Percentiles rank a stretch among this genome's conserved stretches.
Conservation (phyloP, 2,888 invertebrate species). For the Galerucella calmariensis region DNA sequence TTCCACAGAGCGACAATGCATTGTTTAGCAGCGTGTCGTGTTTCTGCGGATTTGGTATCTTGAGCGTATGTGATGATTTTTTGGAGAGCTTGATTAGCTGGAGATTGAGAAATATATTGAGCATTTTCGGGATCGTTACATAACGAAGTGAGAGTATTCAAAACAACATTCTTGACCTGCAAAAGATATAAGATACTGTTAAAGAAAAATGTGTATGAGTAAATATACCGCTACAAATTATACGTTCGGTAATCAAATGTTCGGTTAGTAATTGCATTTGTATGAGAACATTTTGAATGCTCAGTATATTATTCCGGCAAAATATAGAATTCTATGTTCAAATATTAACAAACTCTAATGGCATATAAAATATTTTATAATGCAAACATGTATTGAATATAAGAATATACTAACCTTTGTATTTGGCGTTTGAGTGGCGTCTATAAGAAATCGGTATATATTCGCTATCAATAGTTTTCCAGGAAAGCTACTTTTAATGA, state of each 20-base stretch:
- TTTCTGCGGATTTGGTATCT: conserved; percentile 77
- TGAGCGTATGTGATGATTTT: conserved; percentile 79
- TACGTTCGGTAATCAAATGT: too few species aligned
- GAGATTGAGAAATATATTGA: conserved; percentile 62
- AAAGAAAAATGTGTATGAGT: not conserved
- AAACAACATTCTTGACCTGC: conserved; percentile 74
- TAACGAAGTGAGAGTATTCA: conserved; percentile 75
- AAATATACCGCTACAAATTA: too few species aligned
- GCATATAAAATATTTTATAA: too few species aligned
- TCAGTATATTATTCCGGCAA: too few species aligned
- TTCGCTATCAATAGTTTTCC: conserved; percentile 74
- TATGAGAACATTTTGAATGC: too few species aligned
- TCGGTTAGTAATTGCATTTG: too few species aligned
- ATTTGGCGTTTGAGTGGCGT: conserved; percentile 93
- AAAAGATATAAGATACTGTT: not conserved
- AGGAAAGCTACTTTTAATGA: conserved; percentile 78
- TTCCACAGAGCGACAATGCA: conserved; percentile 89
- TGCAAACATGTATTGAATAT: too few species aligned
- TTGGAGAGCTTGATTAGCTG: conserved; percentile 74
- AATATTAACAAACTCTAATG: too few species aligned
- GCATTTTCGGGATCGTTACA: conserved; percentile 73
- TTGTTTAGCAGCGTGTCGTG: conserved; percentile 69
- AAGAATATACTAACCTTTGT: conserved; percentile 68
- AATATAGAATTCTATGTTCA: too few species aligned
- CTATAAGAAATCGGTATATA: conserved; percentile 84